A percentile compares a stretch with the other conserved stretches of the same genome.
These are phyloP conservation scores for Plecturocebus donacophilus DNA, from an alignment of 2,113 vertebrate species.

Conservation along the genomic window DNA sequence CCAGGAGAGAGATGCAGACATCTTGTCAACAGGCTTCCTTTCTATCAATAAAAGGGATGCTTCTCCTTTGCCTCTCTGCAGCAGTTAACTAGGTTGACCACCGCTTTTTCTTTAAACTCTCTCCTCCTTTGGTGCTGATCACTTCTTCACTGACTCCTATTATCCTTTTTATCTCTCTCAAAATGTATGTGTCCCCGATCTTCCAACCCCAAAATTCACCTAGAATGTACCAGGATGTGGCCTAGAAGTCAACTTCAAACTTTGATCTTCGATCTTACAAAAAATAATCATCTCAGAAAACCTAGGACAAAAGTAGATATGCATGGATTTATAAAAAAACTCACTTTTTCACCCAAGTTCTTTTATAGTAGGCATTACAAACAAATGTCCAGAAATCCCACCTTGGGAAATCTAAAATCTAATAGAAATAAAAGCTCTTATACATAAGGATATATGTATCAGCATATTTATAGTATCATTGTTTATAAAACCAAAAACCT, in stretches of 20 bases:
- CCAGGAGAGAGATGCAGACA: background rate
- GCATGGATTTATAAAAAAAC: background rate
- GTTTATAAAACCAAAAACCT: conserved; percentile 23
- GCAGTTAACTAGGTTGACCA: background rate
- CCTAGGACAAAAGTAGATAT: background rate
- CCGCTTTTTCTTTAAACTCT: background rate
- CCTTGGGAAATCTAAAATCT: conserved; percentile 31
- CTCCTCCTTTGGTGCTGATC: background rate
- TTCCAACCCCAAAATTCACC: conserved; percentile 10
- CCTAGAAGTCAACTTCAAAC: background rate
- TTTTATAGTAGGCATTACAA: conserved; percentile 46
- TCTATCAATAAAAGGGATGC: background rate
- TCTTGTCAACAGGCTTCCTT: background rate
- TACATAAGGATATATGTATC: background rate
- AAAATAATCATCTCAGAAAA: conserved; percentile 24
- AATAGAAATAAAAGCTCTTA: conserved; percentile 9
- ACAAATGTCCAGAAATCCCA: background rate
- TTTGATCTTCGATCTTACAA: background rate
- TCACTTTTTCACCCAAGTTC: background rate
- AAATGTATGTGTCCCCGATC: background rate
- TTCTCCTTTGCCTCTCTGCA: background rate
- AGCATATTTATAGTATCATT: background rate
- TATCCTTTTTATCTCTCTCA: background rate
- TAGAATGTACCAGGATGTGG: background rate
- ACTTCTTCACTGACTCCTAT: background rate